Percentiles rank a stretch among this genome's conserved stretches.
Conservation (phyloP, 2,797 vertebrate genomes). For the Streptopelia turtur region DNA sequence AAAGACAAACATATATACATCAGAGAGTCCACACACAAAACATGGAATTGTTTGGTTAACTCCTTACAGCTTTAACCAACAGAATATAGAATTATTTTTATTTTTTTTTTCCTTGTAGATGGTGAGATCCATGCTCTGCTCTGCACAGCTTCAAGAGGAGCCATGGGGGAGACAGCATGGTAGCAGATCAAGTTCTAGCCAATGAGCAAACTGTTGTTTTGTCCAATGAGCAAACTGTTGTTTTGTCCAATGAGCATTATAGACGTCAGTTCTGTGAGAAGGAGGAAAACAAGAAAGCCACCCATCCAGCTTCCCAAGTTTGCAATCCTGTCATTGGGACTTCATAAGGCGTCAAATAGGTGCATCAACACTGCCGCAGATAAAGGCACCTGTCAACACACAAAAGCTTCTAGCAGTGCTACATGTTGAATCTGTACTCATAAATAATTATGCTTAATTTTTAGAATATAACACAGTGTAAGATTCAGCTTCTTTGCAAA, state of each 20-base stretch:
- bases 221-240: accelerated
- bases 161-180: accelerated
- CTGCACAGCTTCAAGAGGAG: neutral
- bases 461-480: neutral
- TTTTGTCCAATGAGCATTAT: neutral
- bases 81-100: neutral
- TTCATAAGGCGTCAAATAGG: accelerated
- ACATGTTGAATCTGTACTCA: neutral
- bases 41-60: neutral
- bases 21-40: neutral
- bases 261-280: neutral
- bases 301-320: neutral
- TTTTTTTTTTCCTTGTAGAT: too few species aligned
- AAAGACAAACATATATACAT: neutral
- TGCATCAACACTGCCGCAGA: neutral
- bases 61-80: neutral
- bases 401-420: neutral
- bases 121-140: neutral
- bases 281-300: neutral
- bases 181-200: neutral
- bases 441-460: neutral
- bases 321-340: neutral
- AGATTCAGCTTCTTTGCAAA: neutral
- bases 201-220: neutral
- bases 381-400: neutral